These are phyloP conservation scores for Callyntrura sp. DNA, from an alignment of 2,888 invertebrate species.

Conservation along the genomic window DNA sequence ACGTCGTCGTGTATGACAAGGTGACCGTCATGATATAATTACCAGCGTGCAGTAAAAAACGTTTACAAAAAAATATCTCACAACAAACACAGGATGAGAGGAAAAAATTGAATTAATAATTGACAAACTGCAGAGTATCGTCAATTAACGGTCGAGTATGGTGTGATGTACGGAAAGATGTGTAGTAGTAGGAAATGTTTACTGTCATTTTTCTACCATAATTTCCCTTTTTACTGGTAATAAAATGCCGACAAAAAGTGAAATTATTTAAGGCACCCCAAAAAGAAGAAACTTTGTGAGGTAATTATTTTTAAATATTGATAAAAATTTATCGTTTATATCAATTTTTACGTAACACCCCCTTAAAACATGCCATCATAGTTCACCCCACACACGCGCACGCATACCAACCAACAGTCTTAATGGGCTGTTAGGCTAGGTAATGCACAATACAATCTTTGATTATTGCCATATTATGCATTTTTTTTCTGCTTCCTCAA, in stretches of 20 bases:
- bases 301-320: no score
- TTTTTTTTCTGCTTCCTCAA: not conserved
- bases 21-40: slow-evolving; percentile 16
- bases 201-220: slow-evolving; percentile 10
- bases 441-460: not conserved
- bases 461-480: not conserved
- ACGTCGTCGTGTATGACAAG: not conserved
- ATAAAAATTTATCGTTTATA: slow-evolving; percentile 37
- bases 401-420: no score
- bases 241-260: slow-evolving; percentile 56
- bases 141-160: no score
- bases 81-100: not conserved
- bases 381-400: no score
- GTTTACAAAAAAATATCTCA: no score
- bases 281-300: slow-evolving; percentile 20
- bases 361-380: not conserved
- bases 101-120: not conserved
- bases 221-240: not conserved
- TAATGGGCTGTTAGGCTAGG: no score
- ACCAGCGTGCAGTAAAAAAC: no score
- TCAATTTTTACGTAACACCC: slow-evolving; percentile 11
- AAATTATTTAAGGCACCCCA: slow-evolving; percentile 35
- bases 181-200: not conserved
- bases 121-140: no score
- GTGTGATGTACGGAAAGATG: not conserved